Percentiles rank a stretch among this genome's conserved stretches.
Evolutionary conservation across 2,113 vertebrate species (phyloP).

Genomic region (Anarrhichthys ocellatus): DNA sequence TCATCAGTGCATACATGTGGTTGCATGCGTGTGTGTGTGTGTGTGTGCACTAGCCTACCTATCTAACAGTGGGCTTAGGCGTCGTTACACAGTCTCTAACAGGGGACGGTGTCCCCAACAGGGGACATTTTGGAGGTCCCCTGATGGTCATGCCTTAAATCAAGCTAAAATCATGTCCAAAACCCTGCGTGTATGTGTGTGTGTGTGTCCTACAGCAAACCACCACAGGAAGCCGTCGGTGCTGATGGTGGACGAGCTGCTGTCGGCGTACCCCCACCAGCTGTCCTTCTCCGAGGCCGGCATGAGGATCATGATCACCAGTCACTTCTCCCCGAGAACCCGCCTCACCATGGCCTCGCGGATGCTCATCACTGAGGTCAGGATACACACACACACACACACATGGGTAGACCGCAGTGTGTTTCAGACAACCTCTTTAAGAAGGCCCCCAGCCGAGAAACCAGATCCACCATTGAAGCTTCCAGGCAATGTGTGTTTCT

Average conservation of each 20-base stretch:
- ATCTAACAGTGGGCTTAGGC: too few species aligned
- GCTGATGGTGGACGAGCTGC: slow-evolving; percentile 97
- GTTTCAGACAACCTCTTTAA: slow-evolving; percentile 33
- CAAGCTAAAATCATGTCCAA: too few species aligned
- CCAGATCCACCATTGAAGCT: not conserved
- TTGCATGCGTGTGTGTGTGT: not conserved
- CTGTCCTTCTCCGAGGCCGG: slow-evolving; percentile 97
- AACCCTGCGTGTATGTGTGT: not conserved
- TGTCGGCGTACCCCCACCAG: slow-evolving; percentile 97
- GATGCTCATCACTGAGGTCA: slow-evolving; percentile 98
- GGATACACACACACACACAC: not conserved
- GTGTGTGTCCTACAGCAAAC: slow-evolving; percentile 83
- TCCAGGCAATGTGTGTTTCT: not conserved
- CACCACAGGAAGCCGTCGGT: slow-evolving; percentile 93
- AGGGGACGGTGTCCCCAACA: too few species aligned
- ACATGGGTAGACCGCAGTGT: not conserved
- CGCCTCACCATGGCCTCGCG: slow-evolving; percentile 99
- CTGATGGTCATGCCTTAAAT: too few species aligned
- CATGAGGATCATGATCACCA: slow-evolving; percentile 99
- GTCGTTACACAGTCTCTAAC: too few species aligned
- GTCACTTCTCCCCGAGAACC: slow-evolving; percentile 96
- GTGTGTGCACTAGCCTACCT: not conserved
- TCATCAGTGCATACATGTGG: not conserved
- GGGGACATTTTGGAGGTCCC: too few species aligned
- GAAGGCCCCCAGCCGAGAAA: slow-evolving; percentile 17